These are phyloP conservation scores for Emydoidea blandingii DNA, from an alignment of 2,797 vertebrate genomes.

Conservation along the genomic window DNA sequence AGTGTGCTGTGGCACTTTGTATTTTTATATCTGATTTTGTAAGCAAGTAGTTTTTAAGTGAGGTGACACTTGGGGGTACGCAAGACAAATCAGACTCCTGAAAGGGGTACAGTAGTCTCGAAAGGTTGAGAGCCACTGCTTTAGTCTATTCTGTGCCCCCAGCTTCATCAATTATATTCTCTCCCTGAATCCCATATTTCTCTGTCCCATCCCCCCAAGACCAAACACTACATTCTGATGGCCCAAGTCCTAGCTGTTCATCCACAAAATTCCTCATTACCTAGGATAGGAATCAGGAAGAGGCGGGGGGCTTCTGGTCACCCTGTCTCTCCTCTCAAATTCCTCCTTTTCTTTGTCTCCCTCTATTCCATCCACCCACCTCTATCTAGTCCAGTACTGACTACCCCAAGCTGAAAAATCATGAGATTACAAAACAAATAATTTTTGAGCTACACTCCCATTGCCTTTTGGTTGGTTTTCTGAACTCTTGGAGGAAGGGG, in stretches of 20 bases:
- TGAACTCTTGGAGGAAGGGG: background rate
- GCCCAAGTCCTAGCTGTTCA: background rate
- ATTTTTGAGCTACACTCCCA: background rate
- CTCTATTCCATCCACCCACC: background rate
- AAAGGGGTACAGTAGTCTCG: no score
- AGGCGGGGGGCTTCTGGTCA: background rate
- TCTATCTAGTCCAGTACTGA: background rate
- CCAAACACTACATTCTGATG: background rate
- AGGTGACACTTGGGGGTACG: no score
- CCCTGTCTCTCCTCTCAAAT: background rate
- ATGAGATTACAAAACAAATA: no score
- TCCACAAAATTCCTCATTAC: background rate
- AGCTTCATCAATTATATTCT: background rate
- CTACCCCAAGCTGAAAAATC: background rate
- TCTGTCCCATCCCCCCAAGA: background rate
- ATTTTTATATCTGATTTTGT: no score
- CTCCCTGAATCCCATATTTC: background rate
- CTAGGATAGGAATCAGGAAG: background rate
- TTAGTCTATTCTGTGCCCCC: background rate
- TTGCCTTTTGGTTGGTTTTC: background rate
- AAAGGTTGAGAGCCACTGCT: no score
- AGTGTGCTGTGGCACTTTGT: no score
- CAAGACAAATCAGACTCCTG: no score
- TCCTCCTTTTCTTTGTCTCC: background rate
- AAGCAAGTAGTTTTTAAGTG: no score